A percentile compares a stretch with the other conserved stretches of the same genome.
Conservation (phyloP, 2,888 invertebrate genomes). For the Euspilapteryx auroguttella region DNA sequence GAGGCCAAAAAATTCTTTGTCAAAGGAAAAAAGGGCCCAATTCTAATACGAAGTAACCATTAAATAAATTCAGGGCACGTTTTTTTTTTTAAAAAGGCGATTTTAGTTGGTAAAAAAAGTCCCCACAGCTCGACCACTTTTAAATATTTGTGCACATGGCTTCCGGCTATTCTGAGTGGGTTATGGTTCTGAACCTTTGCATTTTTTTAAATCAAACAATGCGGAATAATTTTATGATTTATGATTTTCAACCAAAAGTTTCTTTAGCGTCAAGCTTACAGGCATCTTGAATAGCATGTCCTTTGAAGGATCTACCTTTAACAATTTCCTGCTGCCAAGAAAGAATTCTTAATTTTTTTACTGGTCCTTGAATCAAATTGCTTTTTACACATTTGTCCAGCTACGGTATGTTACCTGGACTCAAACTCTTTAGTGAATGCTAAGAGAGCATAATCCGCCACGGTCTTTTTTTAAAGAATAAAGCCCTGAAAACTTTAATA, state of each 20-base stretch:
- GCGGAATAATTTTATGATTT: constrained; percentile 18
- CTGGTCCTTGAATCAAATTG: too few species aligned
- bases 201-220: constrained; percentile 19
- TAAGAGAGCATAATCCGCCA: too few species aligned
- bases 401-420: too few species aligned
- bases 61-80: constrained; percentile 41
- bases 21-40: constrained; percentile 42
- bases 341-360: too few species aligned
- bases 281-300: too few species aligned
- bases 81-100: constrained; percentile 19
- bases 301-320: too few species aligned
- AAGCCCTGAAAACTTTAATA: too few species aligned
- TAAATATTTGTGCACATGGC: constrained; percentile 57
- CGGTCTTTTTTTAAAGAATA: too few species aligned
- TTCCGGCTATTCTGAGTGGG: constrained; percentile 57
- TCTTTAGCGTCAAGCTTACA: background rate
- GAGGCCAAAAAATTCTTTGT: constrained; percentile 35
- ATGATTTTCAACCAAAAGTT: constrained; percentile 16
- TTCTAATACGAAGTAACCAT: constrained; percentile 49
- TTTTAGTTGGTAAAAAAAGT: constrained; percentile 20
- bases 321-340: too few species aligned
- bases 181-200: constrained; percentile 41
- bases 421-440: too few species aligned
- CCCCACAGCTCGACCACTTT: constrained; percentile 41
- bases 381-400: too few species aligned